Conservation (phyloP, 2,113 vertebrate genomes). For the Siphamia tubifer region DNA sequence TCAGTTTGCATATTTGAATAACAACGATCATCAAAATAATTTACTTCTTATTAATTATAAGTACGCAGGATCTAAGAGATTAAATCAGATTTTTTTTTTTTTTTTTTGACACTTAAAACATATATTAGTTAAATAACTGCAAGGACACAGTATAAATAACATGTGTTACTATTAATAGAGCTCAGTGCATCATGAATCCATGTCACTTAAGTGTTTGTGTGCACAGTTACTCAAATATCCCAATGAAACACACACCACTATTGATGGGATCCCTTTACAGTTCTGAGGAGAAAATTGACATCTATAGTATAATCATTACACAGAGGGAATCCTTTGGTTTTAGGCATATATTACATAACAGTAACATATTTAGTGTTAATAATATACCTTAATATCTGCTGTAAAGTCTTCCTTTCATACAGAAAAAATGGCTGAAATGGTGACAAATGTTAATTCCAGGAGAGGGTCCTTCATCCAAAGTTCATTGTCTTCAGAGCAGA, state of each 20-base stretch:
- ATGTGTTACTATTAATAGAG: conserved; percentile 11
- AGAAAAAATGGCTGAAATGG: neutral
- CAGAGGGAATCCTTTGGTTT: neutral
- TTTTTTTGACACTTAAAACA: neutral
- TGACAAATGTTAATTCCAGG: neutral
- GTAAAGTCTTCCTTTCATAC: neutral
- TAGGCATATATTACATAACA: neutral
- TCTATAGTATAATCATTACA: neutral
- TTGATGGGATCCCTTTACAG: conserved; percentile 16
- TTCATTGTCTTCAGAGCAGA: neutral
- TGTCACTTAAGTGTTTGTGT: neutral
- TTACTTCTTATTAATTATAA: conserved; percentile 6
- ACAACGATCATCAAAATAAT: conserved; percentile 28
- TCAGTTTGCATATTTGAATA: conserved; percentile 34
- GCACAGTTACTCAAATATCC: conserved; percentile 1
- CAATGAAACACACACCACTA: conserved; percentile 39
- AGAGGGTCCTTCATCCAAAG: neutral
- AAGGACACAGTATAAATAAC: neutral
- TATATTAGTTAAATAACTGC: neutral
- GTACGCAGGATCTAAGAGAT: conserved; percentile 8
- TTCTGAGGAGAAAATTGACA: neutral
- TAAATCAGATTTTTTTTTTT: conserved; percentile 1
- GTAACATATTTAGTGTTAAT: neutral
- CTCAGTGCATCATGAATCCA: neutral
- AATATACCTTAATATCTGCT: conserved; percentile 31